A percentile compares a stretch with the other conserved stretches of the same genome.
These are phyloP conservation scores for Steinernema carpocapsae DNA, from an alignment of 2,888 invertebrate species.

Conservation along the genomic window DNA sequence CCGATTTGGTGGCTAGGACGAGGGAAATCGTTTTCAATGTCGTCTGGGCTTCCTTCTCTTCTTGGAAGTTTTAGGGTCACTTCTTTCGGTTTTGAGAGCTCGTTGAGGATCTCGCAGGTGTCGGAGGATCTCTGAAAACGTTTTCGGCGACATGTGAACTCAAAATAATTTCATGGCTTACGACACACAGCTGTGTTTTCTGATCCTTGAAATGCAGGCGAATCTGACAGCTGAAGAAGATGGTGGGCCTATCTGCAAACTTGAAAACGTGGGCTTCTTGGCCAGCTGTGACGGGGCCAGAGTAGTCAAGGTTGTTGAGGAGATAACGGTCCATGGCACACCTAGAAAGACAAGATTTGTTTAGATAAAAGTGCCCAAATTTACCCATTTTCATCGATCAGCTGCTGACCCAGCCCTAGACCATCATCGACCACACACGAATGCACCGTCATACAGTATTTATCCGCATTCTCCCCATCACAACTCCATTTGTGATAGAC, in stretches of 20 bases:
- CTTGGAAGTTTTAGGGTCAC: background rate
- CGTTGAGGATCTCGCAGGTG: constrained; percentile 38
- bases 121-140: constrained; percentile 41
- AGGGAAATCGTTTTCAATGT: constrained; percentile 12
- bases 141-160: no score
- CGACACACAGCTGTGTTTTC: constrained; percentile 42
- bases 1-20: background rate
- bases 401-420: constrained; percentile 58
- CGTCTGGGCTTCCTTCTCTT: background rate
- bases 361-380: background rate
- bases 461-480: constrained; percentile 30
- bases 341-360: constrained; percentile 38
- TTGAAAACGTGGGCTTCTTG: constrained; percentile 61
- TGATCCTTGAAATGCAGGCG: constrained; percentile 53
- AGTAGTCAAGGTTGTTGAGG: constrained; percentile 54
- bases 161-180: constrained; percentile 37
- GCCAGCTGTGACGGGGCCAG: constrained; percentile 51
- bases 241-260: constrained; percentile 64
- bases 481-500: constrained; percentile 58
- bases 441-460: constrained; percentile 65
- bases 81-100: background rate
- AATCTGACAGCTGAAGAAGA: constrained; percentile 65
- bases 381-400: constrained; percentile 63
- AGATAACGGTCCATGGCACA: constrained; percentile 60
- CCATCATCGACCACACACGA: constrained; percentile 65